Percentiles rank a stretch among this genome's conserved stretches.
These are phyloP conservation scores for Trematomus bernacchii DNA, from an alignment of 2,797 vertebrate genomes.

Conservation along the genomic window DNA sequence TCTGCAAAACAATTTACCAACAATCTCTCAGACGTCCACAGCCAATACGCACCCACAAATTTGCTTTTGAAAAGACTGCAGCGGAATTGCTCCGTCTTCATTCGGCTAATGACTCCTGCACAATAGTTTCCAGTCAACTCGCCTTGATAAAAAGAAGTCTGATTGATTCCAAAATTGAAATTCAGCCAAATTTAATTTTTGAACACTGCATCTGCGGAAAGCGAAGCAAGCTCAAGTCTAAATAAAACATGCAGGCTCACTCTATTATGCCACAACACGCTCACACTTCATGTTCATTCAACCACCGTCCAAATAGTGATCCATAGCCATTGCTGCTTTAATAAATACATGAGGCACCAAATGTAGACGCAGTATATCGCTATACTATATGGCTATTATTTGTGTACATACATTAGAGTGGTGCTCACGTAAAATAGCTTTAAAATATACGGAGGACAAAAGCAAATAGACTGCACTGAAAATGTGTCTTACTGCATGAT, in stretches of 20 bases:
- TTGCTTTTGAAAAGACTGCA: constrained; percentile 54
- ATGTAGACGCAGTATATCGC: constrained; percentile 29
- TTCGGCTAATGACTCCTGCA: constrained; percentile 55
- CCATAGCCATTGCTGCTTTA: background rate
- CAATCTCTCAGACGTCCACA: constrained; percentile 49
- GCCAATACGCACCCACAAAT: constrained; percentile 53
- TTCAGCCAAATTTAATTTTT: constrained; percentile 40
- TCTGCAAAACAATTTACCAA: constrained; percentile 76
- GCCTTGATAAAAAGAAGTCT: constrained; percentile 34
- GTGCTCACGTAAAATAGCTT: constrained; percentile 44
- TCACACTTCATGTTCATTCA: constrained; percentile 32
- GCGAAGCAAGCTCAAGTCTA: constrained; percentile 13
- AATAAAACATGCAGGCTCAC: constrained; percentile 29
- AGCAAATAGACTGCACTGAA: constrained; percentile 42
- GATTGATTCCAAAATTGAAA: constrained; percentile 57
- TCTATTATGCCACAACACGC: constrained; percentile 11
- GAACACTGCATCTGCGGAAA: constrained; percentile 24
- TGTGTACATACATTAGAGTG: constrained; percentile 35
- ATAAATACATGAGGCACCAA: constrained; percentile 30
- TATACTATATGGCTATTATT: constrained; percentile 33
- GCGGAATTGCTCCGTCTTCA: constrained; percentile 44
- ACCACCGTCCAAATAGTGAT: constrained; percentile 24
- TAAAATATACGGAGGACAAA: constrained; percentile 48
- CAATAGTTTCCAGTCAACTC: constrained; percentile 51
- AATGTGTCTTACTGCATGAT: constrained; percentile 72